These are phyloP conservation scores for Agonum fuliginosum DNA, from an alignment of 2,888 invertebrate species.

Conservation along the genomic window DNA sequence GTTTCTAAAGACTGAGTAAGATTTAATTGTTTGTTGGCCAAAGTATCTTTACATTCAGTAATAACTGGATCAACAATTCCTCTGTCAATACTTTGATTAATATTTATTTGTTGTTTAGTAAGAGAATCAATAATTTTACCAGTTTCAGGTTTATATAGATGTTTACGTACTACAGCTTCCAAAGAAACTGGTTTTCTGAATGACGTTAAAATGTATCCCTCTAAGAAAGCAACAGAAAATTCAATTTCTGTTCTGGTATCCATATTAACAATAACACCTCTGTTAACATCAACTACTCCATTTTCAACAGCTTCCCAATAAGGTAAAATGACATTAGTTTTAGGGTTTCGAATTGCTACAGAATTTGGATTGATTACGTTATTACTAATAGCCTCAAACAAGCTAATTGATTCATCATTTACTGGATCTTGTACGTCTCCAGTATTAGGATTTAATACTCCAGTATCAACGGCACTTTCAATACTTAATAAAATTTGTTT, in stretches of 20 bases:
- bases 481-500: slow-evolving; percentile 81
- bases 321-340: slow-evolving; percentile 83
- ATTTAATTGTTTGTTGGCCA: slow-evolving; percentile 81
- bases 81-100: slow-evolving; percentile 85
- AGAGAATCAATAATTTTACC: slow-evolving; percentile 84
- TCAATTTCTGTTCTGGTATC: slow-evolving; percentile 82
- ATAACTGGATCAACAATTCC: slow-evolving; percentile 88
- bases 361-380: slow-evolving; percentile 87
- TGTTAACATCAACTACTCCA: slow-evolving; percentile 84
- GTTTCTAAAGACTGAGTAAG: slow-evolving; percentile 84
- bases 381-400: slow-evolving; percentile 85
- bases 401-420: slow-evolving; percentile 78
- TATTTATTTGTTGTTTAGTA: slow-evolving; percentile 81
- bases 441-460: slow-evolving; percentile 80
- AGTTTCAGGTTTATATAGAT: slow-evolving; percentile 81
- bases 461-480: slow-evolving; percentile 81
- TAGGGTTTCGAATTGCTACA: slow-evolving; percentile 83
- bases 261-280: slow-evolving; percentile 82
- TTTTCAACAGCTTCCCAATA: slow-evolving; percentile 88
- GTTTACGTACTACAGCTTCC: slow-evolving; percentile 83
- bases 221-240: slow-evolving; percentile 81
- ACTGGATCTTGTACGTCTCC: slow-evolving; percentile 79
- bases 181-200: slow-evolving; percentile 85
- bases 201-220: slow-evolving; percentile 81
- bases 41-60: slow-evolving; percentile 86